Evolutionary conservation across 2,888 invertebrate genomes (phyloP), one percentile per base, ranked within the genome.

Genomic region (Scaptomyza tumidula): DNA sequence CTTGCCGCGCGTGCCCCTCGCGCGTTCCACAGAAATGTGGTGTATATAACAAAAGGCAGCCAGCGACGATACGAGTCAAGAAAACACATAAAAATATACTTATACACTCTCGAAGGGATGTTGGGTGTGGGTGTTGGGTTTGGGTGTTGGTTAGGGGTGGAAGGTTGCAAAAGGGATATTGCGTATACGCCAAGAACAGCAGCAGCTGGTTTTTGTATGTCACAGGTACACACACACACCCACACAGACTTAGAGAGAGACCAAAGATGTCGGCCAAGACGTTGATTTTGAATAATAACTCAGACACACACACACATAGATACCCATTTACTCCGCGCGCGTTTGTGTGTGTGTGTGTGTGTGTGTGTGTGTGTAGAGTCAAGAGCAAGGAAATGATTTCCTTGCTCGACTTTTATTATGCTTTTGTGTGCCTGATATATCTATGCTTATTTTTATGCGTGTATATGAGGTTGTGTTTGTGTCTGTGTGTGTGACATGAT

Each of bases 371-470:
- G 52, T 56, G 65, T 58, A 46, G 61, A 74, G 60, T 88, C 85
- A 88, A 82, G 82, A 81, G 71, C 75, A 77, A 80, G 81, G 66
- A 89, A 89, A 86, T 81, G 59, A 86, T 90, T 89, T 86, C 74
- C 84, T 86, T 71, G 74, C 73, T 76, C 64, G 74, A 67, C 70
- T 71, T 78, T 81, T 75, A 79, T 86, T 80, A 78, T 71, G 64
- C 63, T 74, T 70, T 71, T 69, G 65, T 66, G 41, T 55, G 53
- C 46, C 44, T 24, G 43, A 56, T 62, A 55, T 41, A 55, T 41
- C 54, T 64, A 31, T 62, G 27, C 50, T 50, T 50, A 50, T 50
- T 50, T 50, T 50, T 41, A 13, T 62, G 31, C 4, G 27, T 33
- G 24, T 49, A 24, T 44, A 46, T 54, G 43, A 56, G 19, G 64